These are phyloP conservation scores for Amphiprion ocellaris DNA, from an alignment of 2,113 vertebrate species.

Conservation along the genomic window DNA sequence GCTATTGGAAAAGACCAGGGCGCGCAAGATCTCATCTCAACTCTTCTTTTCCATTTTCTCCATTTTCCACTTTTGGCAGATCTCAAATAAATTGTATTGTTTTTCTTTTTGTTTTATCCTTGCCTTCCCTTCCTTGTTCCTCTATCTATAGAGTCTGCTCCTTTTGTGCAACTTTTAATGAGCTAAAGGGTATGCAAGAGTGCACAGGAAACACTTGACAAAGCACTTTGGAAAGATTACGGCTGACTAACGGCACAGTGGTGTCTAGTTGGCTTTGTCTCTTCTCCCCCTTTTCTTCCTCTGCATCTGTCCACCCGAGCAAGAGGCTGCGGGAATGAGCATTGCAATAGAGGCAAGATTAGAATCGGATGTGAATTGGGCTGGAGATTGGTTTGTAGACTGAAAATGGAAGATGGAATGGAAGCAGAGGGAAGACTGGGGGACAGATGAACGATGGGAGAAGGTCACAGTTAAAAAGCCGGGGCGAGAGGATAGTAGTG, in stretches of 20 bases:
- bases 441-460: conserved; percentile 68
- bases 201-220: conserved; percentile 72
- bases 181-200: conserved; percentile 71
- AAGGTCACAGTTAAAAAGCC: conserved; percentile 73
- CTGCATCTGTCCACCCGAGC: conserved; percentile 51
- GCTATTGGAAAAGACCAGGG: conserved; percentile 73
- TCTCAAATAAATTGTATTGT: conserved; percentile 72
- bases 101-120: conserved; percentile 56
- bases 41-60: conserved; percentile 66
- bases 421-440: conserved; percentile 52
- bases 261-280: conserved; percentile 63
- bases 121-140: conserved; percentile 23
- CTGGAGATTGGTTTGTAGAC: conserved; percentile 78
- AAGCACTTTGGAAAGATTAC: conserved; percentile 79
- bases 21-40: conserved; percentile 77
- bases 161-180: conserved; percentile 74
- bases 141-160: conserved; percentile 26
- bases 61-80: conserved; percentile 70
- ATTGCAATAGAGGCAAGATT: conserved; percentile 74
- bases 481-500: conserved; percentile 17
- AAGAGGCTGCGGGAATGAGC: conserved; percentile 65
- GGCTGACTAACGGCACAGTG: conserved; percentile 60
- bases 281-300: conserved; percentile 38
- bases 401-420: conserved; percentile 69
- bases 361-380: conserved; percentile 80